phyloP scores from a whole-genome alignment of 2,113 vertebrate genomes.

The Proterorhinus semilunaris region DNA sequence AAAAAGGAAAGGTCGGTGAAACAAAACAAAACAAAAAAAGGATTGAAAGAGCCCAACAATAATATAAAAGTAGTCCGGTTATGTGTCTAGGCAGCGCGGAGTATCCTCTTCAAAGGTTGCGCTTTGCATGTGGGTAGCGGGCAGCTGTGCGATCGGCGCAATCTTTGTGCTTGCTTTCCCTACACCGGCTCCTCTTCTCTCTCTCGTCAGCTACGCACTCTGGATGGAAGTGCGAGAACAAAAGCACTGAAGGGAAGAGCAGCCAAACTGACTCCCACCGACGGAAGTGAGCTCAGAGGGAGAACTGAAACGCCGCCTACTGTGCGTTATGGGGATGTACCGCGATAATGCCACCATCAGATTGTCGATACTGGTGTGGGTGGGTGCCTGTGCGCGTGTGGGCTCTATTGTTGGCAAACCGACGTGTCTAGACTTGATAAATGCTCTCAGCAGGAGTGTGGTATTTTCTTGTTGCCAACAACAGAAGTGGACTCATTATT shows the following conservation, averaged over 20 bases:
- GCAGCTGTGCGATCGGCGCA: constrained; percentile 22
- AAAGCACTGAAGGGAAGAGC: constrained; percentile 43
- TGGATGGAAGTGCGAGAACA: constrained; percentile 70
- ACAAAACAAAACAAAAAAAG: constrained; percentile 6
- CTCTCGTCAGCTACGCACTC: constrained; percentile 22
- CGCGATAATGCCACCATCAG: constrained; percentile 11
- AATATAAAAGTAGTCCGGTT: constrained; percentile 60
- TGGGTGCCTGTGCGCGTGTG: constrained; percentile 11
- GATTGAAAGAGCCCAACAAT: constrained; percentile 44
- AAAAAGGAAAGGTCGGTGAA: constrained; percentile 42
- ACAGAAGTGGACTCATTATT: background rate
- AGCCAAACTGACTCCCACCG: constrained; percentile 23
- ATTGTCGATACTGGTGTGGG: background rate
- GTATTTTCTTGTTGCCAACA: background rate
- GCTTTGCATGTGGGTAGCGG: constrained; percentile 50
- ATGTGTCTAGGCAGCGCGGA: constrained; percentile 44
- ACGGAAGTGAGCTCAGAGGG: constrained; percentile 72
- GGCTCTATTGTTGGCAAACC: background rate
- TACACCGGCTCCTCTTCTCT: no score
- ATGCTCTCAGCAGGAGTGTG: background rate
- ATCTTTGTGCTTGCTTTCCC: background rate
- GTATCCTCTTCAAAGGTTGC: constrained; percentile 40
- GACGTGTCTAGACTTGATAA: background rate
- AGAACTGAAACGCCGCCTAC: constrained; percentile 62
- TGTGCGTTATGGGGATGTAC: constrained; percentile 13